Evolutionary conservation across 2,888 invertebrate species (phyloP), one percentile per base, ranked within the genome.

Genomic region (Cecidostiba fungosa): DNA sequence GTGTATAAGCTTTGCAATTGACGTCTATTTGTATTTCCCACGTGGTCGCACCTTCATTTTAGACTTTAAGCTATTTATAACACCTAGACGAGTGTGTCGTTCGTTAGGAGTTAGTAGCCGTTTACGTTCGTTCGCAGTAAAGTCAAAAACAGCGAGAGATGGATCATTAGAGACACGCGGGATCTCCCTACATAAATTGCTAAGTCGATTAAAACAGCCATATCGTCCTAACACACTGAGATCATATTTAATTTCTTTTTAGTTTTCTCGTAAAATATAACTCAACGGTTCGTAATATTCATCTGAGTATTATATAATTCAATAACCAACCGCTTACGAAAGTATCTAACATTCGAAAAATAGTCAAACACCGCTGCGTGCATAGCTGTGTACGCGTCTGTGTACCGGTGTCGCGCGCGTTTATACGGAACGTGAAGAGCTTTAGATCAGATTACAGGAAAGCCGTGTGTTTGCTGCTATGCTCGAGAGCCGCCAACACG

Each of bases 401-500:
- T n/a, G n/a, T 16, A n/a, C 6, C 29, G 14, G 29, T 36, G 69
- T 39, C n/a, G 36, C 39, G 39, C 70, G n/a, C n/a, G 19, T 39
- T 36, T n/a, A 4, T 19, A 39, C 50, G 23, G 54, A 59, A 59
- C 54, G 54, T n/a, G 54, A n/a, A 59, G 54, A 23, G 54, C n/a
- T n/a, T 59, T 59, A 59, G 23, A 59, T 8, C 54, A 6, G 5
- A 23, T 73, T 93, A 94, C 90, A 94, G 91, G 89, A 93, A 96
- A 87, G 96, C 96, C 79, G 96, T 96, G 90, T 97, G 97, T 89
- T 97, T 96, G 91, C 97, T 97, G 90, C 97, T 97, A 94, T 98
- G 97, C 92, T 98, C 97, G 50, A 98, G 94, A 23, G 98, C 98
- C 43, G 98, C 98, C 73, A 98, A 94, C 4, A 98, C 96, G 91